These are phyloP conservation scores for Nasonia giraulti DNA, from an alignment of 1,140 invertebrate genomes.

Conservation along the genomic window DNA sequence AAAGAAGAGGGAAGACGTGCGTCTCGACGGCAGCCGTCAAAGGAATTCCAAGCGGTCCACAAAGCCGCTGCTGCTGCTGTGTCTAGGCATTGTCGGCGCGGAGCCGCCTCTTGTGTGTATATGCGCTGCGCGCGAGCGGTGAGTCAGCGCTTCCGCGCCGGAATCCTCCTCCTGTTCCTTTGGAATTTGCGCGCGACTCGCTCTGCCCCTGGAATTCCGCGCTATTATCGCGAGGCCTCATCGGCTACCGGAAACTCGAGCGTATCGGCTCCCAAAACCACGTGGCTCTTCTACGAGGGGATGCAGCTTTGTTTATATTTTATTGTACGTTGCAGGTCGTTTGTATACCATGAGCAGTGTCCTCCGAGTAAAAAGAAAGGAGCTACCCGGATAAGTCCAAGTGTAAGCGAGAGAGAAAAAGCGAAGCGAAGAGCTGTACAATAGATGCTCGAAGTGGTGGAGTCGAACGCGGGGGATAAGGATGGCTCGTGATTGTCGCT, in stretches of 20 bases:
- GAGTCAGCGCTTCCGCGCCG: conserved; percentile 38
- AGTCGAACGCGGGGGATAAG: conserved; percentile 4
- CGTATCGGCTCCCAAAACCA: neutral
- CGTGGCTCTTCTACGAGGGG: no score
- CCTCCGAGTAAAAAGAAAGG: neutral
- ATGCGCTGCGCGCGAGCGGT: neutral
- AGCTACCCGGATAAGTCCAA: neutral
- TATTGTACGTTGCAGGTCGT: no score
- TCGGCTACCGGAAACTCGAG: conserved; percentile 16
- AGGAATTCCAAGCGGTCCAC: conserved; percentile 16
- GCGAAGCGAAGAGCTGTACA: neutral
- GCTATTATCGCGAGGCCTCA: neutral
- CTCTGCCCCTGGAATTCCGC: conserved; percentile 39
- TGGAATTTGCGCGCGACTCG: conserved; percentile 16
- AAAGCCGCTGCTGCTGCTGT: neutral
- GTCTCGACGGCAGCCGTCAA: neutral
- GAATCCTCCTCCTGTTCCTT: conserved; percentile 1
- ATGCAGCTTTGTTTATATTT: no score
- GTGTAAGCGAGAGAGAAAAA: neutral
- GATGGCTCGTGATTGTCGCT: conserved; percentile 19
- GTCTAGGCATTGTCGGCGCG: neutral
- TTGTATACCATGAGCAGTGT: neutral
- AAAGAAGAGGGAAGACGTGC: neutral
- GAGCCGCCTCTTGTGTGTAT: neutral
- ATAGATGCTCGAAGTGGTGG: conserved; percentile 8